These are phyloP conservation scores for Trissoscelio sp. DNA, from an alignment of 2,888 invertebrate species.

Conservation along the genomic window DNA sequence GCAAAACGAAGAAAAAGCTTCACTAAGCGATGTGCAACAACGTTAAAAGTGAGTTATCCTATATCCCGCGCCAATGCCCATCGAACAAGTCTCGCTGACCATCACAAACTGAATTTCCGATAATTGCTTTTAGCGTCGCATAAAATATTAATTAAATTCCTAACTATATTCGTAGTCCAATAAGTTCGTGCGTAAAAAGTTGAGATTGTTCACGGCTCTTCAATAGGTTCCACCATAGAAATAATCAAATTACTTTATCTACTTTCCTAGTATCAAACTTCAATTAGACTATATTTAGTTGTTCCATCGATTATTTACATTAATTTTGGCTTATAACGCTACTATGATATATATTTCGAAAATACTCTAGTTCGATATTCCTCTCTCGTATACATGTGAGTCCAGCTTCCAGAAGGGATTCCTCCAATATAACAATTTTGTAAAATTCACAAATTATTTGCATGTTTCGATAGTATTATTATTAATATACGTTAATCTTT, in stretches of 20 bases:
- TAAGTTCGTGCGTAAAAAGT: slow-evolving; percentile 47
- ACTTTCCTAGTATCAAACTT: slow-evolving; percentile 19
- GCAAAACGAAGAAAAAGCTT: slow-evolving; percentile 40
- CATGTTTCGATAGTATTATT: too few species aligned
- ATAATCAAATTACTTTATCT: slow-evolving; percentile 45
- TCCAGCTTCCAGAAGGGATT: too few species aligned
- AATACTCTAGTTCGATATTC: too few species aligned
- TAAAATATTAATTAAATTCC: slow-evolving; percentile 83
- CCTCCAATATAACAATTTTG: too few species aligned
- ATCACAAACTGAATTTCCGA: slow-evolving; percentile 81
- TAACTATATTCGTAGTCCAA: slow-evolving; percentile 67
- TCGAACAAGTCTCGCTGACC: slow-evolving; percentile 74
- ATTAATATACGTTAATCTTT: too few species aligned
- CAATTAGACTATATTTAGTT: slow-evolving; percentile 5
- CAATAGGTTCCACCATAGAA: slow-evolving; percentile 13
- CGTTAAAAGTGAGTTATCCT: slow-evolving; percentile 59
- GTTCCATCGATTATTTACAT: neutral
- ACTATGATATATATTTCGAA: too few species aligned
- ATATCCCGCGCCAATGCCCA: slow-evolving; percentile 34
- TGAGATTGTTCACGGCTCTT: slow-evolving; percentile 31
- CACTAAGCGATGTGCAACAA: slow-evolving; percentile 45
- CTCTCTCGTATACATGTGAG: too few species aligned
- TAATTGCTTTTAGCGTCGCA: slow-evolving; percentile 81
- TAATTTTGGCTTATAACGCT: too few species aligned
- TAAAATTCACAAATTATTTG: too few species aligned